phyloP scores from a whole-genome alignment of 1,140 invertebrate genomes.

The Saccostrea echinata region DNA sequence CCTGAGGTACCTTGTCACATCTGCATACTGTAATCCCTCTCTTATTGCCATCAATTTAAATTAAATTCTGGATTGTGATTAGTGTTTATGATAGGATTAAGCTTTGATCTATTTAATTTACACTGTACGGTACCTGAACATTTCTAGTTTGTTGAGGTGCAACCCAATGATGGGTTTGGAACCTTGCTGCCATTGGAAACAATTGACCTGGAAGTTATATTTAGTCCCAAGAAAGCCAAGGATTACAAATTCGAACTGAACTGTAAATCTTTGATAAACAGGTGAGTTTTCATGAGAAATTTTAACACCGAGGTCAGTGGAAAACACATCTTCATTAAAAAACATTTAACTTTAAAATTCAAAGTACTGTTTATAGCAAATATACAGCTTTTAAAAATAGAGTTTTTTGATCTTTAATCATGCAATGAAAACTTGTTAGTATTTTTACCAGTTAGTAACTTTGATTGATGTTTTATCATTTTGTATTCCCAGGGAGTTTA shows the following conservation, averaged over 20 bases:
- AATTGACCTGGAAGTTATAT: slow-evolving; percentile 78
- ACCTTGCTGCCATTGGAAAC: slow-evolving; percentile 79
- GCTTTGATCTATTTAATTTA: background rate
- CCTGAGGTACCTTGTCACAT: slow-evolving; percentile 74
- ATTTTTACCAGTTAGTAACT: background rate
- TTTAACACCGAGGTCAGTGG: background rate
- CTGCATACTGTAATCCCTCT: background rate
- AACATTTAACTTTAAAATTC: background rate
- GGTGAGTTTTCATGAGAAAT: slow-evolving; percentile 62
- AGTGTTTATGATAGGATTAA: background rate
- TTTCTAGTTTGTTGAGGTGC: slow-evolving; percentile 79
- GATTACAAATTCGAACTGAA: slow-evolving; percentile 78
- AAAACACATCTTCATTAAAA: background rate
- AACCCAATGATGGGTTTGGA: slow-evolving; percentile 81
- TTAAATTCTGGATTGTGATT: background rate
- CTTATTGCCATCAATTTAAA: background rate
- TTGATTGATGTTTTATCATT: too few relatives aligned
- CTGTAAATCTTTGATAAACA: slow-evolving; percentile 79
- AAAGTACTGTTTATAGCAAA: too few relatives aligned
- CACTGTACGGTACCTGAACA: background rate
- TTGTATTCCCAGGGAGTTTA: slow-evolving; percentile 73
- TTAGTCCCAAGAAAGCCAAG: slow-evolving; percentile 77
- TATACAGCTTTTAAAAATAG: background rate
- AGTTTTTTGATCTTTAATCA: background rate
- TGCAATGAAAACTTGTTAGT: background rate